A percentile compares a stretch with the other conserved stretches of the same genome.
phyloP scores from a whole-genome alignment of 1,140 invertebrate species.

The Drosophila baimaii region DNA sequence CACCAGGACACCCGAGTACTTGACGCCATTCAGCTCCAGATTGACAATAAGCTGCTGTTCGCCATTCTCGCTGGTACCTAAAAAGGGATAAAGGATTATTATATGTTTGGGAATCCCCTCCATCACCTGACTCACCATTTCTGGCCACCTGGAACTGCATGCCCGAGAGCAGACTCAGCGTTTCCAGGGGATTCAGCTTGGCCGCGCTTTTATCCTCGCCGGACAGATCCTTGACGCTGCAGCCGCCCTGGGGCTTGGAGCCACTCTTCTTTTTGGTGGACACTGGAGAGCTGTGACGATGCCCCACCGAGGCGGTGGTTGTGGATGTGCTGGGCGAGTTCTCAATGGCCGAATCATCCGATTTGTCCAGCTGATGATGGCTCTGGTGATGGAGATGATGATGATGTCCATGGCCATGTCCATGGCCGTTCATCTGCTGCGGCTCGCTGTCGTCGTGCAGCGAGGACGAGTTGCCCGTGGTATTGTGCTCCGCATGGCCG shows the following conservation, averaged over 20 bases:
- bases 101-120: neutral
- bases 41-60: constrained; percentile 96
- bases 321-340: constrained; percentile 81
- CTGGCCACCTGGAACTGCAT: constrained; percentile 96
- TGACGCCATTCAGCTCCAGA: constrained; percentile 97
- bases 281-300: constrained; percentile 75
- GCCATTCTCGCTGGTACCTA: constrained; percentile 89
- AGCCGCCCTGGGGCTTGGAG: constrained; percentile 59
- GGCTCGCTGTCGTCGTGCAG: constrained; percentile 65
- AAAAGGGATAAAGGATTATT: constrained; percentile 31
- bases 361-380: constrained; percentile 77
- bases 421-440: constrained; percentile 66
- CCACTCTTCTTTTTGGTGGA: constrained; percentile 73
- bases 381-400: constrained; percentile 68
- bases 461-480: constrained; percentile 69
- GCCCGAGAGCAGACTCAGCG: constrained; percentile 84
- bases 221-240: constrained; percentile 26
- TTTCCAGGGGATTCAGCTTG: constrained; percentile 66
- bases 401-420: constrained; percentile 46
- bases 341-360: constrained; percentile 80
- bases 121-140: constrained; percentile 87
- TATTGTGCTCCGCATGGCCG: constrained; percentile 67
- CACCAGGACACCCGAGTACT: constrained; percentile 94
- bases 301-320: constrained; percentile 63
- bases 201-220: constrained; percentile 8